These are phyloP conservation scores for Syrista parreyssii DNA, from an alignment of 2,888 invertebrate genomes.

Conservation along the genomic window DNA sequence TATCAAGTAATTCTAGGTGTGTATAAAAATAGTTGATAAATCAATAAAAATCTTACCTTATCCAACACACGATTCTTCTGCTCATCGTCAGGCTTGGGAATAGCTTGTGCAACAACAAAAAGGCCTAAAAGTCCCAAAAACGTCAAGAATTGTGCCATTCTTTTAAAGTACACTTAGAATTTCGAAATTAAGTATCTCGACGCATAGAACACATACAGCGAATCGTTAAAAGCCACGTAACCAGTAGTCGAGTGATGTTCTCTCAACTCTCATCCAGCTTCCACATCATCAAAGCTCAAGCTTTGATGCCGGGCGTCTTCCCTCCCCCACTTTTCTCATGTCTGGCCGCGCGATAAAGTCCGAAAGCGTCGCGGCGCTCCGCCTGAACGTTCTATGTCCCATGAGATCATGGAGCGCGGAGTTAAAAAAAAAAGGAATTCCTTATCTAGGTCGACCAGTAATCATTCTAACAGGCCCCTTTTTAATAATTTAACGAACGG, in stretches of 20 bases:
- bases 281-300: constrained; percentile 28
- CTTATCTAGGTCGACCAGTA: background rate
- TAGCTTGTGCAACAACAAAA: constrained; percentile 64
- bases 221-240: background rate
- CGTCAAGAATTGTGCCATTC: background rate
- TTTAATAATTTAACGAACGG: no score
- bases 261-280: constrained; percentile 22
- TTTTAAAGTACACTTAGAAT: background rate
- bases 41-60: constrained; percentile 45
- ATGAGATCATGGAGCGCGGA: constrained; percentile 12
- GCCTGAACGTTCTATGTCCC: constrained; percentile 27
- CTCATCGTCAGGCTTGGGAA: constrained; percentile 81
- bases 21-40: background rate
- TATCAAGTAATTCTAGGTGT: background rate
- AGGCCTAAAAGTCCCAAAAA: background rate
- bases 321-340: constrained; percentile 10
- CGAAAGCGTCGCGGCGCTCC: constrained; percentile 15
- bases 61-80: constrained; percentile 72
- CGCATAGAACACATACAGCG: background rate
- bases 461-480: no score
- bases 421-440: constrained; percentile 13
- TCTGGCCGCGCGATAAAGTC: background rate
- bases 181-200: background rate
- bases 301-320: constrained; percentile 12
- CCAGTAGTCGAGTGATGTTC: constrained; percentile 1